Conservation (phyloP, 1,140 invertebrate species). For the Drosophila santomea region DNA sequence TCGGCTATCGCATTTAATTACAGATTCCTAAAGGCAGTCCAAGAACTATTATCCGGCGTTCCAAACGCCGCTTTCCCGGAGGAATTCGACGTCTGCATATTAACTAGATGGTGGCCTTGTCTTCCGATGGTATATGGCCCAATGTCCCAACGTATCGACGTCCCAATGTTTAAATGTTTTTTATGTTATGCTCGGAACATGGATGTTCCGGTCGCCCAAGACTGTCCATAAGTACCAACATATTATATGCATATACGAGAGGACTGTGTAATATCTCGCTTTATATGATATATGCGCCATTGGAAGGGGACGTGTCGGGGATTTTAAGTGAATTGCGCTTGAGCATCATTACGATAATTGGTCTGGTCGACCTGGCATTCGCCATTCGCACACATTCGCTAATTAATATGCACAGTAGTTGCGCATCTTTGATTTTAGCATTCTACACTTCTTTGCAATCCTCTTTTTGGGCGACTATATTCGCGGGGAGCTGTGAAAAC, state of each 20-base stretch:
- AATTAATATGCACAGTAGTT: slow-evolving; percentile 72
- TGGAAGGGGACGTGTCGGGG: slow-evolving; percentile 46
- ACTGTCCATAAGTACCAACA: slow-evolving; percentile 18
- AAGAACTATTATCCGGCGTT: slow-evolving; percentile 17
- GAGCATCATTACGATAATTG: slow-evolving; percentile 64
- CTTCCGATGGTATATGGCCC: slow-evolving; percentile 5
- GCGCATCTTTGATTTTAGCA: slow-evolving; percentile 31
- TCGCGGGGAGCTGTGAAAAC: slow-evolving; percentile 49
- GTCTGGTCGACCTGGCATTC: slow-evolving; percentile 37
- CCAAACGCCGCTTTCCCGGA: slow-evolving; percentile 37
- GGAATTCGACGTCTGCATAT: slow-evolving; percentile 49
- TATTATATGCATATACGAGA: background rate
- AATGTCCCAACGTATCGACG: slow-evolving; percentile 12
- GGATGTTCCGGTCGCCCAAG: slow-evolving; percentile 47
- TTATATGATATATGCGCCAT: slow-evolving; percentile 30
- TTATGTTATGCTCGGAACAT: slow-evolving; percentile 39
- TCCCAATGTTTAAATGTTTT: slow-evolving; percentile 6
- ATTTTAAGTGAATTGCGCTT: slow-evolving; percentile 57
- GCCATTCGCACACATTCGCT: slow-evolving; percentile 33
- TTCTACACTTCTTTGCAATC: slow-evolving; percentile 1
- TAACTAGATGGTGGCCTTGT: slow-evolving; percentile 45
- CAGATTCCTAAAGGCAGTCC: slow-evolving; percentile 56
- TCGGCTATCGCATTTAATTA: slow-evolving; percentile 54
- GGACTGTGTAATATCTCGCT: slow-evolving; percentile 22
- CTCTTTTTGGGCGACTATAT: slow-evolving; percentile 23